Evolutionary conservation across 2,113 vertebrate genomes (phyloP), one percentile per base, ranked within the genome.

Genomic region (Engraulis encrasicolus): DNA sequence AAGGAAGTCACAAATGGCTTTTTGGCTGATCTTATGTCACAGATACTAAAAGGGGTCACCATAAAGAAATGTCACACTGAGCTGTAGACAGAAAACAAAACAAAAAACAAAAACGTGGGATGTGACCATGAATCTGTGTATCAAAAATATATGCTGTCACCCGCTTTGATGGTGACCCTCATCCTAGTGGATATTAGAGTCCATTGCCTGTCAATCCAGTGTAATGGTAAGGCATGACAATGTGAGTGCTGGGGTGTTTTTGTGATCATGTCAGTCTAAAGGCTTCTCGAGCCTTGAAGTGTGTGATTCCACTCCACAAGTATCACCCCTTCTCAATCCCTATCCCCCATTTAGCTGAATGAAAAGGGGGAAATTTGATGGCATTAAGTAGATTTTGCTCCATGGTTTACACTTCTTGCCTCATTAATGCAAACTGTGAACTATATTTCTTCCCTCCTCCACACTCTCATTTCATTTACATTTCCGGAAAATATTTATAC

Each of bases 331-430:
- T 90, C 92, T 90, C 92, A 93, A 93, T 90, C 87, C 91, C 86
- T 91, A 86, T 92, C 92, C 92, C 93, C 93, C 93, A 94, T 92
- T 92, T 84, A 14, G 58, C 87, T 81, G 81, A 90, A 92, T 94
- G 93, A 94, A 95, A 94, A 87, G 93, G 91, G 89, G 88, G 89
- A 90, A 90, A 92, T 93, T 90, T 93, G 91, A 93, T 87, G 92
- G 93, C 92, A 92, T 95, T 94, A 95, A 93, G 93, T 95, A 92
- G 91, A 93, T 95, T 66, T 95, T 92, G 90, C 92, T 93, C 93
- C 90, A 92, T 92, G 93, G 91, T 92, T 92, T 92, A 91, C 90
- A 93, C 91, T 92, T 92, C 93, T 88, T 91, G 88, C 92, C 91
- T 91, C 40, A 79, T 79, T 90, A 89, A 93, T 92, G 91, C 92